Evolutionary conservation across 2,888 invertebrate species (phyloP).

Genomic region (Heteromyza rotundicornis): DNA sequence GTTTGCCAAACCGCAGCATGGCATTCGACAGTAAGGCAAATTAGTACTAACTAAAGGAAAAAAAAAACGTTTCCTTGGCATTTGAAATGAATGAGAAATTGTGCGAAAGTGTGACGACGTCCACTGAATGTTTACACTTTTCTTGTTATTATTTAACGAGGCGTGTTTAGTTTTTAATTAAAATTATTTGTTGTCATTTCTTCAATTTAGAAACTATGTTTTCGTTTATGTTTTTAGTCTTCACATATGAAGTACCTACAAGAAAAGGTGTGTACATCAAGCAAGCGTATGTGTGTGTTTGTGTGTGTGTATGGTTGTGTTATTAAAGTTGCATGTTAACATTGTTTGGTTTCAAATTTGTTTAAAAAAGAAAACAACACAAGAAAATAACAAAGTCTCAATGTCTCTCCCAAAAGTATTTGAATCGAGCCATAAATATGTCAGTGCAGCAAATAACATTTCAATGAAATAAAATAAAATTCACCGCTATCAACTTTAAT

Average conservation of each 20-base stretch:
- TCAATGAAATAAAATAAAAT: neutral
- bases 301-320: too few species aligned
- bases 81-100: too few species aligned
- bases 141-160: neutral
- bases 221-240: neutral
- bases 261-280: neutral
- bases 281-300: too few species aligned
- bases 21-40: neutral
- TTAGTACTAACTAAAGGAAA: too few species aligned
- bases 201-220: neutral
- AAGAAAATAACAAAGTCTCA: neutral
- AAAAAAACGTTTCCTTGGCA: neutral
- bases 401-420: neutral
- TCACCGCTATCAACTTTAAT: neutral
- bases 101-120: neutral
- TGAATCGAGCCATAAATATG: neutral
- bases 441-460: neutral
- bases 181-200: neutral
- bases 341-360: neutral
- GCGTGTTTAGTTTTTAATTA: constrained; percentile 22
- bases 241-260: neutral
- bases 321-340: neutral
- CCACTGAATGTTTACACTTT: neutral
- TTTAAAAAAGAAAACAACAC: neutral
- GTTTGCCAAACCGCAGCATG: neutral